Base-by-base conservation (phyloP, 2,113 vertebrate genomes). In the Gopherus evgoodei region DNA sequence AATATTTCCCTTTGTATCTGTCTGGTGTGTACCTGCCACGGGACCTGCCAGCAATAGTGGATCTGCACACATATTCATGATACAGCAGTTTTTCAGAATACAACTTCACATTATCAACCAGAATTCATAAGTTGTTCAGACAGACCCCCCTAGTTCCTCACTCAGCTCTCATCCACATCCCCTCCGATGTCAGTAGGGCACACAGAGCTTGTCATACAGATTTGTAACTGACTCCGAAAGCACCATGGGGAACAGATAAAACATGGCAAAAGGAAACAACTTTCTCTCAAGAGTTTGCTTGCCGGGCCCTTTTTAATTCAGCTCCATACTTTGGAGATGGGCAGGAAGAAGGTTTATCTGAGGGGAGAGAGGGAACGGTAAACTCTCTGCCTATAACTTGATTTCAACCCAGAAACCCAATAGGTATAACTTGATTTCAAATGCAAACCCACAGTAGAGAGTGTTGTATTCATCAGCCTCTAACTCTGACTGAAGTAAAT, bases 241-340 rank as follows among this genome's bases (percentile, higher is more conserved):
- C 8, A 75, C n/a, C 38, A 35, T 65, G 31, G 59, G 31, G 14
- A 65, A 4, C 35, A 69, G 62, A 35, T 69, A 19, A 69, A 62
- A 62, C 57, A 62, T 62, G 57, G 62, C 7, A 35, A 69, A n/a
- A 35, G 35, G 14, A n/a, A n/a, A n/a, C 31, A n/a, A 9, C 16
- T 69, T 69, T 35, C 62, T 17, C 35, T 69, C 35, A 69, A n/a
- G 31, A 35, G 31, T 6, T 76, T 5, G 10, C n/a, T 42, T 76
- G 38, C 72, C 25, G 38, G 72, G 42, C 38, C 11, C 8, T 69
- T 16, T 2, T 35, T 44, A 38, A 76, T 22, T 44, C 72, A 57
- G 44, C 69, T 0, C 0, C 1, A 0, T 47, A 27, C 0, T 0
- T 5, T 1, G 72, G 35, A 0, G 0, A 53, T 78, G 17, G 86